phyloP scores from a whole-genome alignment of 2,797 vertebrate species.

The Carapus acus region DNA sequence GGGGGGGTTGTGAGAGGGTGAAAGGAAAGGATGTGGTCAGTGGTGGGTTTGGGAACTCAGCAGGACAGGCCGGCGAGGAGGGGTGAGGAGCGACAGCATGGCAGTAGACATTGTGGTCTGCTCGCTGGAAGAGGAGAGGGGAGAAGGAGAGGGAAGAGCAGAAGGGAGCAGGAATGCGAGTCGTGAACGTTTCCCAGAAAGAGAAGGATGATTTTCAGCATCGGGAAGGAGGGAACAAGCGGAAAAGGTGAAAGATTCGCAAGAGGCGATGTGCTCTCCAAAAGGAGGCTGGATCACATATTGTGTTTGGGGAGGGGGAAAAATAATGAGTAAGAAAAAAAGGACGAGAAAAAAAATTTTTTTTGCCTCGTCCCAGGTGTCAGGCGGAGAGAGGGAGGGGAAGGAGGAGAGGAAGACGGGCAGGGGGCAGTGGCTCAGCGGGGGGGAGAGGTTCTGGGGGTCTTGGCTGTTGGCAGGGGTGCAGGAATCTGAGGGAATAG shows the following conservation, averaged over 20 bases:
- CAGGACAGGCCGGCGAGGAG: slow-evolving; percentile 38
- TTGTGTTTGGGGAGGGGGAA: too few species aligned
- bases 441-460: slow-evolving; percentile 42
- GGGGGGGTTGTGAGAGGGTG: slow-evolving; percentile 51
- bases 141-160: slow-evolving; percentile 3
- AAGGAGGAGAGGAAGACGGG: neutral
- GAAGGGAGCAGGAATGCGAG: neutral
- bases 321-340: neutral
- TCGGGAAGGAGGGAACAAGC: slow-evolving; percentile 6
- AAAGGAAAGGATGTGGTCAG: slow-evolving; percentile 68
- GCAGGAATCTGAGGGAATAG: slow-evolving; percentile 69
- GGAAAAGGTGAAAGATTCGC: slow-evolving; percentile 7
- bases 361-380: slow-evolving; percentile 53
- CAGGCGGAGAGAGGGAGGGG: slow-evolving; percentile 17
- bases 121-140: slow-evolving; percentile 15
- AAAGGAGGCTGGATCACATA: too few species aligned
- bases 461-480: slow-evolving; percentile 64
- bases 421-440: slow-evolving; percentile 9
- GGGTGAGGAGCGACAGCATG: neutral
- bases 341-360: slow-evolving; percentile 10
- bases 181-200: slow-evolving; percentile 7
- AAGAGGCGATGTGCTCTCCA: too few species aligned
- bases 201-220: slow-evolving; percentile 12
- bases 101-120: slow-evolving; percentile 27
- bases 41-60: slow-evolving; percentile 63